phyloP scores from a whole-genome alignment of 2,797 vertebrate species.

The Falco biarmicus region DNA sequence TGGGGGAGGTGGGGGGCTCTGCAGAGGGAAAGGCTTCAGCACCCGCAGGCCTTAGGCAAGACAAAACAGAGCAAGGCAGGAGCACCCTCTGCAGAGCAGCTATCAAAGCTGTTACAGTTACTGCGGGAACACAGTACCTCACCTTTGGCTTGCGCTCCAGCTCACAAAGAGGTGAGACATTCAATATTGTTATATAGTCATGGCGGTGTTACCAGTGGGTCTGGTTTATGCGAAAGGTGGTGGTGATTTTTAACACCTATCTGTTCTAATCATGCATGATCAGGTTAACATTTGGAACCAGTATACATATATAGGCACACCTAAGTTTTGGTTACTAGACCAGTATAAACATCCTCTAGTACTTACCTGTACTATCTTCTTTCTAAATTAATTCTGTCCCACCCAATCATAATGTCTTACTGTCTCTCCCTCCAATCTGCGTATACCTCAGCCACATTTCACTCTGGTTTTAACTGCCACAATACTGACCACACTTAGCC shows the following conservation, averaged over 20 bases:
- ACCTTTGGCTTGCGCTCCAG: rapidly evolving
- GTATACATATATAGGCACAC: neutral
- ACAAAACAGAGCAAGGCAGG: neutral
- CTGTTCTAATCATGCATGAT: neutral
- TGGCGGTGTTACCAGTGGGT: rapidly evolving
- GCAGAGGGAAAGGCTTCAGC: neutral
- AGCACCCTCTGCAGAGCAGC: neutral
- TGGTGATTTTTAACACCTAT: neutral
- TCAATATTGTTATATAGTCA: rapidly evolving
- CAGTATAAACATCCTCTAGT: neutral
- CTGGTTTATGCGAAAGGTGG: neutral
- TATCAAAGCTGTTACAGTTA: rapidly evolving
- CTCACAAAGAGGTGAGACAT: neutral
- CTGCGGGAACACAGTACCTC: rapidly evolving
- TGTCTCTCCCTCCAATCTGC: neutral
- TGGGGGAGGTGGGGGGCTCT: neutral
- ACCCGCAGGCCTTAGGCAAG: neutral
- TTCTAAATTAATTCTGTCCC: neutral
- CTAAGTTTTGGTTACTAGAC: neutral
- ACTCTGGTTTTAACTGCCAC: neutral
- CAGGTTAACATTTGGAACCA: neutral
- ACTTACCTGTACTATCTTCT: neutral
- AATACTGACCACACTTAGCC: neutral
- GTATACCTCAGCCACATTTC: neutral
- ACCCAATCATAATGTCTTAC: neutral